Percentiles rank a stretch among this genome's conserved stretches.
phyloP scores from a whole-genome alignment of 2,797 vertebrate species.

The Chlorospingus semifuscus region DNA sequence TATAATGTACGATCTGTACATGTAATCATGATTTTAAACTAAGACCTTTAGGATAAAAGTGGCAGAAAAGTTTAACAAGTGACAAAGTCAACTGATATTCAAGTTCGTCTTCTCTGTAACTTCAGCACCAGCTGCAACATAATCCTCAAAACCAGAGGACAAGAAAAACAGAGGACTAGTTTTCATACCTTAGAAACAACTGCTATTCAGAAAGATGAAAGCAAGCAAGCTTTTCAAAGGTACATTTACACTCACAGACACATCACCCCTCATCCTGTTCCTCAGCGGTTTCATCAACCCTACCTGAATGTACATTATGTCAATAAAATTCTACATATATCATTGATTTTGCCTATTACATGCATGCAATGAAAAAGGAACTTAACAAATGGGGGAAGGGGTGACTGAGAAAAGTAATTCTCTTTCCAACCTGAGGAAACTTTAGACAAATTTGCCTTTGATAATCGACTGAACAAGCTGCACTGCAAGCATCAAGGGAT shows the following conservation, averaged over 20 bases:
- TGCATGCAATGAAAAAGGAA: conserved; percentile 27
- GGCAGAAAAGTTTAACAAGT: background rate
- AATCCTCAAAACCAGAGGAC: background rate
- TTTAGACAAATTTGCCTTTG: conserved; percentile 86
- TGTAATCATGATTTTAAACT: background rate
- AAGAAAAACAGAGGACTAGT: background rate
- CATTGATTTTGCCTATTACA: conserved; percentile 6
- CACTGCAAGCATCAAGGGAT: conserved; percentile 85
- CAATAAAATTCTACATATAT: conserved; percentile 22
- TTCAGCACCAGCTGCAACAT: background rate
- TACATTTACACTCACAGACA: background rate
- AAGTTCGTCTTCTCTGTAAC: background rate
- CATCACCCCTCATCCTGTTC: background rate
- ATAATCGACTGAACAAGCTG: conserved; percentile 78
- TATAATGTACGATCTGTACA: background rate
- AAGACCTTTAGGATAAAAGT: background rate
- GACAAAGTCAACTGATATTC: background rate
- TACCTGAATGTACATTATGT: background rate
- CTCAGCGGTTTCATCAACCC: background rate
- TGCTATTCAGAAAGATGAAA: conserved; percentile 39
- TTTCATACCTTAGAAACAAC: background rate
- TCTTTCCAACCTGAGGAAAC: conserved; percentile 79
- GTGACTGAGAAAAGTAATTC: conserved; percentile 68
- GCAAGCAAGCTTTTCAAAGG: conserved; percentile 9
- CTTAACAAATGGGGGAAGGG: conserved; percentile 36